Evolutionary conservation across 2,797 vertebrate genomes (phyloP), one percentile per base, ranked within the genome.

Genomic region (Taenioides sp.): DNA sequence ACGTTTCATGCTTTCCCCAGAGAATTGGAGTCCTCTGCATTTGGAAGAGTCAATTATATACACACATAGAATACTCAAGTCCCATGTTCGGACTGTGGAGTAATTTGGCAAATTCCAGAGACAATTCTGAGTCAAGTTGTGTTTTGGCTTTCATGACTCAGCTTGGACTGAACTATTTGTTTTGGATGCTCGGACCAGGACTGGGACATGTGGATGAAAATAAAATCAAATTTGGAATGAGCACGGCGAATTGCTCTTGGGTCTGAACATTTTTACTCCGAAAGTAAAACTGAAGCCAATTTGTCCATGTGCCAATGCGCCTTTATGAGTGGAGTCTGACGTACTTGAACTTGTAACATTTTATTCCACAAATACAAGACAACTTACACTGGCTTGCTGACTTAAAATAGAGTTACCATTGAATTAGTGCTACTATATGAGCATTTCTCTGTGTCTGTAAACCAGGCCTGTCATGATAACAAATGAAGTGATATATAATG

Each of bases 1-100:
- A 73, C 63, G 54, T 85, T 87, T 84, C 3, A 0, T 58, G 67
- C 55, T 50, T 25, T 75, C 73, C 66, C 64, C 16, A 1, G 65
- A 69, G 71, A 78, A 65, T 58, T 28, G 63, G 18, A 65, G 43
- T 74, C 54, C 17, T 59, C 50, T 74, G 74, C 22, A 40, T 40
- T 60, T 62, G 40, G 67, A 72, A 73, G 60, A 72, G 67, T 43
- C 69, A 75, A 74, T 80, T 43, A 47, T 4, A 47, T 17, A 23
- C 54, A 57, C 10, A 71, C 27, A 62, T 27, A 60, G 58, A 60
- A 16, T 28, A 28, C 12, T 58, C 43, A 16, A 58, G 23, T 27
- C 55, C 27, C 7, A 23, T 3, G 54, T 57, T 23, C 23, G 54
- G n/a, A 23, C 10, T 57, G 43, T 14, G 6, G 54, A 57, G 57